Percentiles rank a stretch among this genome's conserved stretches.
Conservation (phyloP, 1,140 invertebrate species). For the Drosophila pruinosa region DNA sequence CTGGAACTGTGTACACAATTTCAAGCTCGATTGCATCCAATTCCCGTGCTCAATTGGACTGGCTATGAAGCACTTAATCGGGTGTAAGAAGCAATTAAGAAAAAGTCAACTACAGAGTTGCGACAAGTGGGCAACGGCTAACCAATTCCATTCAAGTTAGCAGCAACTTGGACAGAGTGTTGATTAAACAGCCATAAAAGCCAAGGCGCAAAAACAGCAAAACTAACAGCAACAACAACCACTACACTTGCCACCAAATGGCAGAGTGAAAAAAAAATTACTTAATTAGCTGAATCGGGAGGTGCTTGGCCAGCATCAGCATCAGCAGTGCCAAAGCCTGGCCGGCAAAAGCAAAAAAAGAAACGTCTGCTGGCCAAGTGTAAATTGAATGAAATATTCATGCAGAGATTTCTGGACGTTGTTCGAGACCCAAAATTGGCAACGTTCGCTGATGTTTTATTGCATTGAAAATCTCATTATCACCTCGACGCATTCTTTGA, state of each 20-base stretch:
- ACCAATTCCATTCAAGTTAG: constrained; percentile 40
- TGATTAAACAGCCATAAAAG: constrained; percentile 69
- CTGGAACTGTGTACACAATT: constrained; percentile 33
- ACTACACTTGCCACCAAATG: constrained; percentile 6
- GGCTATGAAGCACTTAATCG: constrained; percentile 53
- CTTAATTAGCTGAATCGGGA: constrained; percentile 65
- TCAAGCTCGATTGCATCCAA: constrained; percentile 56
- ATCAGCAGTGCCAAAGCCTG: background rate
- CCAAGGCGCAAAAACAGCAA: constrained; percentile 42
- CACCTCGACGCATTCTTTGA: constrained; percentile 75
- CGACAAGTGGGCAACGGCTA: constrained; percentile 2
- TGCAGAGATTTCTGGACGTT: constrained; percentile 62
- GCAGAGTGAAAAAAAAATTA: constrained; percentile 60
- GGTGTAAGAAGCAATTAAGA: constrained; percentile 63
- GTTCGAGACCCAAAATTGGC: constrained; percentile 61
- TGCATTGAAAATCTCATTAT: constrained; percentile 80
- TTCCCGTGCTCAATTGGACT: constrained; percentile 21
- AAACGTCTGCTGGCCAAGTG: constrained; percentile 46
- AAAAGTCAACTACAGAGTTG: constrained; percentile 62
- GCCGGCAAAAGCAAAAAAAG: constrained; percentile 6
- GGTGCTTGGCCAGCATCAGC: constrained; percentile 32
- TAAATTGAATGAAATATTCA: constrained; percentile 81
- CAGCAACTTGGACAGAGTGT: constrained; percentile 42
- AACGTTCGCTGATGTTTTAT: constrained; percentile 63
- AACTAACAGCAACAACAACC: background rate